Evolutionary conservation across 2,888 invertebrate species (phyloP).

Genomic region (Arctia plantaginis): DNA sequence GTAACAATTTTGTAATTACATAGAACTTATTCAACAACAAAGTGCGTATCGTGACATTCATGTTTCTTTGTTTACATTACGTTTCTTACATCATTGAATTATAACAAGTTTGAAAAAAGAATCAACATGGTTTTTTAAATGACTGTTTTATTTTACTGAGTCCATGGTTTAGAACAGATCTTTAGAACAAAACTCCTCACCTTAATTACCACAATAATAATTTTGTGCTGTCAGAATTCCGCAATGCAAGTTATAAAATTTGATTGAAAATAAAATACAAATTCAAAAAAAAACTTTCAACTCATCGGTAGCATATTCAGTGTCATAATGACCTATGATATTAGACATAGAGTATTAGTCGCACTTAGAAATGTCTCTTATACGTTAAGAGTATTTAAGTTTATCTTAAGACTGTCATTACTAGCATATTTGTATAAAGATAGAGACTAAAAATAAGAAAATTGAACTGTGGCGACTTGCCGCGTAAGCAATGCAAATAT

Average conservation of each 20-base stretch:
- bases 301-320: neutral
- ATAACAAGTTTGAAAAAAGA: neutral
- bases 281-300: neutral
- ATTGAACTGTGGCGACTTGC: neutral
- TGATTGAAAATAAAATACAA: neutral
- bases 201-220: neutral
- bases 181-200: neutral
- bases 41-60: constrained; percentile 25
- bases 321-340: too few relatives aligned
- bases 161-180: too few relatives aligned
- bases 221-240: neutral
- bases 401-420: neutral
- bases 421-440: neutral
- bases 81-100: neutral
- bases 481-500: too few relatives aligned
- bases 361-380: too few relatives aligned
- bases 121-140: neutral
- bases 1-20: constrained; percentile 49
- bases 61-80: constrained; percentile 39
- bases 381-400: too few relatives aligned
- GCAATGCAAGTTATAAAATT: neutral
- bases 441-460: neutral
- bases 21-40: constrained; percentile 46
- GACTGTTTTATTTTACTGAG: too few relatives aligned
- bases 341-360: too few relatives aligned